phyloP scores from a whole-genome alignment of 2,797 vertebrate genomes.

The Notolabrus celidotus region DNA sequence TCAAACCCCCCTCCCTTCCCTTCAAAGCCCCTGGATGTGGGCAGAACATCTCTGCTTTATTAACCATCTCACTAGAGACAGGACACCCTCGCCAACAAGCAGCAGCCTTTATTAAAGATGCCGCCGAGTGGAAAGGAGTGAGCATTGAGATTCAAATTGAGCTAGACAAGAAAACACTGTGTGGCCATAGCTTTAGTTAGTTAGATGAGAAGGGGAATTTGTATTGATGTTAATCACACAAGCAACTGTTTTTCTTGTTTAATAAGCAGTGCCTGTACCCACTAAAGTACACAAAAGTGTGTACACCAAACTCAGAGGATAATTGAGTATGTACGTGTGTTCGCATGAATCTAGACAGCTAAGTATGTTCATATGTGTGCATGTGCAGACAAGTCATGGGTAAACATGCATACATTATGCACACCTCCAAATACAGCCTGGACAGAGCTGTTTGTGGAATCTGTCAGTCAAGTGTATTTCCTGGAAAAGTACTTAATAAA shows the following conservation, averaged over 20 bases:
- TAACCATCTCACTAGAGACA: slow-evolving; percentile 84
- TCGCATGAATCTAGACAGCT: slow-evolving; percentile 30
- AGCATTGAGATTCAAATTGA: slow-evolving; percentile 83
- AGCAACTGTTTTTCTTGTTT: slow-evolving; percentile 71
- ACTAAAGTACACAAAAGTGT: slow-evolving; percentile 29
- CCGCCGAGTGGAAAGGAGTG: slow-evolving; percentile 73
- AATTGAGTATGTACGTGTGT: slow-evolving; percentile 35
- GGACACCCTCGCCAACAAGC: slow-evolving; percentile 75
- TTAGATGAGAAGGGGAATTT: slow-evolving; percentile 75
- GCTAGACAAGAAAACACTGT: slow-evolving; percentile 71
- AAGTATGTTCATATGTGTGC: not conserved
- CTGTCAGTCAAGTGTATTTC: slow-evolving; percentile 34
- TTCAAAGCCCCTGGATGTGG: slow-evolving; percentile 77
- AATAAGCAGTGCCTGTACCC: slow-evolving; percentile 64
- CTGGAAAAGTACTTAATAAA: not conserved
- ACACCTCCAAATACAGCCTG: slow-evolving; percentile 8
- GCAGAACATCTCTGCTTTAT: slow-evolving; percentile 83
- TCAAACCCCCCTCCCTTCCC: slow-evolving; percentile 42
- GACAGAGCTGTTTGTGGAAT: slow-evolving; percentile 22
- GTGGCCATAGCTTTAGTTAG: slow-evolving; percentile 71
- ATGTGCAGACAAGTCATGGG: slow-evolving; percentile 8
- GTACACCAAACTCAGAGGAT: slow-evolving; percentile 10
- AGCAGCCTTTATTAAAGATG: slow-evolving; percentile 85
- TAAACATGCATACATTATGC: slow-evolving; percentile 29
- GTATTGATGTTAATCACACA: slow-evolving; percentile 81